Evolutionary conservation across 2,113 vertebrate genomes (phyloP), one percentile per base, ranked within the genome.

Genomic region (Archilochus colubris): DNA sequence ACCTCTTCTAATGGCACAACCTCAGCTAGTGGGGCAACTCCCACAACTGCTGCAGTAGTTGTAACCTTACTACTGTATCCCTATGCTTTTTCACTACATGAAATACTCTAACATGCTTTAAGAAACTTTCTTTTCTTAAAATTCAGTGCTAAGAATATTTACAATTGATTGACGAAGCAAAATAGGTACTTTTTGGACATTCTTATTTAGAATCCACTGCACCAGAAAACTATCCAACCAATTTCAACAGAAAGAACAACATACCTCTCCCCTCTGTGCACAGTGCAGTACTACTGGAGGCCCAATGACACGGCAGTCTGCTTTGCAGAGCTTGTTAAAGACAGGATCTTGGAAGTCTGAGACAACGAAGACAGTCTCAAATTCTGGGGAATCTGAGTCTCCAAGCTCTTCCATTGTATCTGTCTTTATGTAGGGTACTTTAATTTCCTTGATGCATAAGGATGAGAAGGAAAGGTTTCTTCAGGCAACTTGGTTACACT

Each of bases 251-350:
- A 31, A 46, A 86, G 46, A 86, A 95, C 93, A 68, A 94, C 93
- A 68, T 96, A 99, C 99, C 98, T 99, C 98, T 86, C 98, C 97
- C 92, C 97, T 99, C 1, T 97, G 97, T 11, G 98, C 99, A 96
- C 98, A 99, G 74, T 97, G 98, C 93, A 99, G 96, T 44, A 99
- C 92, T 14, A 99, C 97, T 8, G 99, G 98, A 27, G 99, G 99
- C 9, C 99, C 99, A 19, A 99, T 50, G 38, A 99, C 98, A 76
- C 99, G 98, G 96, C 98, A 98, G 12, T 99, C 99, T 5, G 96
- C 97, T 92, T 98, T 99, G 96, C 98, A 97, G 77, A 99, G 98
- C 62, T 98, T 98, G 89, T 40, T 97, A 77, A 99, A 99, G 74
- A 98, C 68, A 15, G 98, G 93, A 87, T 97, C 97, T 86, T 98